phyloP scores from a whole-genome alignment of 2,797 vertebrate species.

The Heterohyrax brucei region DNA sequence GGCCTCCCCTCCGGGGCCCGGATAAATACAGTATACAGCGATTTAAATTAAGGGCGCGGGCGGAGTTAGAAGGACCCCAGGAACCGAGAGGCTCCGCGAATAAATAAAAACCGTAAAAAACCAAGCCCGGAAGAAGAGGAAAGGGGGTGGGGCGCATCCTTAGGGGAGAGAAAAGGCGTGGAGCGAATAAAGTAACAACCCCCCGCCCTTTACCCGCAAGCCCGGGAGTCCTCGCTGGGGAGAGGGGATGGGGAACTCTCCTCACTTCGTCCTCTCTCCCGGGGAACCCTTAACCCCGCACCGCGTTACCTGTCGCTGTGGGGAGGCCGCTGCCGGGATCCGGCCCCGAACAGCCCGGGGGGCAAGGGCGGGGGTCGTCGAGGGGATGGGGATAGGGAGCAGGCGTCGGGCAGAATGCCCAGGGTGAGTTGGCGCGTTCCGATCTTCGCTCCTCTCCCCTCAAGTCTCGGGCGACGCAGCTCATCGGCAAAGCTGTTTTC shows the following conservation, averaged over 20 bases:
- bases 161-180: conserved; percentile 73
- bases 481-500: conserved; percentile 46
- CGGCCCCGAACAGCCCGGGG: conserved; percentile 87
- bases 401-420: conserved; percentile 78
- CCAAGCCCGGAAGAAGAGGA: conserved; percentile 80
- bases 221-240: conserved; percentile 62
- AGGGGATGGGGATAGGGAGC: conserved; percentile 82
- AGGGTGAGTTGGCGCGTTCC: conserved; percentile 75
- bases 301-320: conserved; percentile 88
- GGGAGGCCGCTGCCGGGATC: conserved; percentile 88
- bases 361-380: conserved; percentile 81
- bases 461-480: conserved; percentile 70
- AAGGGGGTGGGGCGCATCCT: conserved; percentile 69
- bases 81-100: conserved; percentile 84
- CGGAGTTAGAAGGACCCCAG: conserved; percentile 86
- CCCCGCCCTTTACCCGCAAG: conserved; percentile 77
- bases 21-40: conserved; percentile 89
- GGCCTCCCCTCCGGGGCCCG: conserved; percentile 87
- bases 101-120: conserved; percentile 88
- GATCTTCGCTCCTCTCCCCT: conserved; percentile 74
- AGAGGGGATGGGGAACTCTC: conserved; percentile 70
- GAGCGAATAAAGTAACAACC: conserved; percentile 76
- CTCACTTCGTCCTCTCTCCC: conserved; percentile 79
- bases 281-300: conserved; percentile 82
- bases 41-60: conserved; percentile 89